Conservation (phyloP, 2,888 invertebrate species). For the Acholoe squamosa region DNA sequence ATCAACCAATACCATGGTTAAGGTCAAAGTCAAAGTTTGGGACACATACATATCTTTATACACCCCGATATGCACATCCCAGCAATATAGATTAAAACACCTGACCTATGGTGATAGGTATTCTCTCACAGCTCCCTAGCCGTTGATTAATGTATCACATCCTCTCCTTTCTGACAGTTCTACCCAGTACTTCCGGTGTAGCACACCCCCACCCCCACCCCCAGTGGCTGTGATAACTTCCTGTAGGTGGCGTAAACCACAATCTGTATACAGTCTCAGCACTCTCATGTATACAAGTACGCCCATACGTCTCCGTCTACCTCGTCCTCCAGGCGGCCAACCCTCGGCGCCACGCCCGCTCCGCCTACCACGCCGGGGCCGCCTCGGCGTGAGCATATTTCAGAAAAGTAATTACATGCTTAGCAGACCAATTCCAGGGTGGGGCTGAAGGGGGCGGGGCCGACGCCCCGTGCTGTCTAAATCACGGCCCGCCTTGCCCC, state of each 20-base stretch:
- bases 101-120: too few relatives aligned
- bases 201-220: background rate
- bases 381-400: conserved; percentile 48
- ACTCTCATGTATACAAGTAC: background rate
- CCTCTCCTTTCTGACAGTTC: background rate
- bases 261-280: conserved; percentile 4
- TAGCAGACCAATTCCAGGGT: conserved; percentile 55
- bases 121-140: too few relatives aligned
- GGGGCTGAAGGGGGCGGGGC: conserved; percentile 38
- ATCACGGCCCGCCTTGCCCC: conserved; percentile 45
- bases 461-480: conserved; percentile 18
- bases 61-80: too few relatives aligned
- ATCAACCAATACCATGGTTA: too few relatives aligned
- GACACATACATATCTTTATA: too few relatives aligned
- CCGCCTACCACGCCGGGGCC: background rate
- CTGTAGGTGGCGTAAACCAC: background rate
- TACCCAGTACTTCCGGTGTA: background rate
- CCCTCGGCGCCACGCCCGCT: conserved; percentile 1
- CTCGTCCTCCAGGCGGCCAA: background rate
- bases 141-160: too few relatives aligned
- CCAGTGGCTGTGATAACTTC: background rate
- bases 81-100: too few relatives aligned
- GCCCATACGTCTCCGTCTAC: background rate
- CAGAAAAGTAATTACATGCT: conserved; percentile 62
- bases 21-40: too few relatives aligned